Evolutionary conservation across 2,113 vertebrate species (phyloP).

Genomic region (Dipodomys merriami): DNA sequence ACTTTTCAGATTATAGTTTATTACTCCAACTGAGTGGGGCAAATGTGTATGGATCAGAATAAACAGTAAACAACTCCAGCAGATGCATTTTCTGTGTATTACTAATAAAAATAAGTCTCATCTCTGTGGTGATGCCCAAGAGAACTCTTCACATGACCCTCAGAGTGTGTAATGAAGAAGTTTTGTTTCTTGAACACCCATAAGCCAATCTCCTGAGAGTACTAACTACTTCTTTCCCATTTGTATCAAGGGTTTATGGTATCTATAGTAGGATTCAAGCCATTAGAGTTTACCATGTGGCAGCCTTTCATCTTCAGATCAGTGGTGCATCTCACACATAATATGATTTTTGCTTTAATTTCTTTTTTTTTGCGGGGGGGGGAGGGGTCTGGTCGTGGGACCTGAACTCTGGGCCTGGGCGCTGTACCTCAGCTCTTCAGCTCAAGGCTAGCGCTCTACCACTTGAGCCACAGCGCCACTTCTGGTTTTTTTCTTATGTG

Average conservation of each 20-base stretch:
- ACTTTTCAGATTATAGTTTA: conserved; percentile 50
- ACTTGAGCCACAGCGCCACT: no score
- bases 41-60: conserved; percentile 40
- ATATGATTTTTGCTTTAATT: conserved; percentile 25
- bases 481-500: no score
- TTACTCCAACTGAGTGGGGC: neutral
- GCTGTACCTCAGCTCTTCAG: no score
- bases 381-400: no score
- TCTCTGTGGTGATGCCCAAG: no score
- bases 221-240: neutral
- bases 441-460: no score
- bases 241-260: neutral
- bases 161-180: neutral
- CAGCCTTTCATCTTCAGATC: neutral
- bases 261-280: no score
- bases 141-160: neutral
- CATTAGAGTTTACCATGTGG: neutral
- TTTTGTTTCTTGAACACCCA: neutral
- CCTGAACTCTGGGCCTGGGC: no score
- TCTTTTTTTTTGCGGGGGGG: no score
- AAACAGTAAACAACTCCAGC: neutral
- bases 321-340: neutral
- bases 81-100: neutral
- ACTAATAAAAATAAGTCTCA: neutral
- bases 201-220: neutral